phyloP scores from a whole-genome alignment of 1,140 invertebrate species.

The Apis cerana region DNA sequence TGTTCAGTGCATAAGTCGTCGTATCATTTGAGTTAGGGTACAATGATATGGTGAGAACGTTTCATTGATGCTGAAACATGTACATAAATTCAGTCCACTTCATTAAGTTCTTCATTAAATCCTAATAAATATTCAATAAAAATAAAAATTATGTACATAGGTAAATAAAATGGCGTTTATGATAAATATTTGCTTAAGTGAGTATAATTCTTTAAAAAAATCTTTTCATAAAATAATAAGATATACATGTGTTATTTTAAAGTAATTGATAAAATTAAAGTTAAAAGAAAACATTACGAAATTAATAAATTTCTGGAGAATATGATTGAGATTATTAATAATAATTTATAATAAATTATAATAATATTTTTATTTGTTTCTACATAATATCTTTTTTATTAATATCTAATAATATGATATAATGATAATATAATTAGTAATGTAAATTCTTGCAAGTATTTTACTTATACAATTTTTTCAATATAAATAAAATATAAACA shows the following conservation, averaged over 20 bases:
- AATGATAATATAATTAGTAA: background rate
- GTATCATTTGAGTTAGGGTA: slow-evolving; percentile 65
- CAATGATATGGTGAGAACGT: slow-evolving; percentile 54
- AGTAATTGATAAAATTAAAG: background rate
- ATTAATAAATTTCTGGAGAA: background rate
- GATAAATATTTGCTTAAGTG: slow-evolving; percentile 32
- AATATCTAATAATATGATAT: background rate
- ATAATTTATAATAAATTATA: background rate
- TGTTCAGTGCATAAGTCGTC: slow-evolving; percentile 46
- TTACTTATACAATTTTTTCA: background rate
- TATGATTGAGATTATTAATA: background rate
- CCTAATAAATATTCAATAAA: slow-evolving; percentile 57
- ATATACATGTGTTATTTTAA: background rate
- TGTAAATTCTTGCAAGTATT: background rate
- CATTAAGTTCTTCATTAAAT: slow-evolving; percentile 67
- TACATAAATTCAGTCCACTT: slow-evolving; percentile 73
- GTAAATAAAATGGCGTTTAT: slow-evolving; percentile 71
- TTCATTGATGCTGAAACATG: slow-evolving; percentile 52
- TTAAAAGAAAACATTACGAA: background rate
- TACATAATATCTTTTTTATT: background rate
- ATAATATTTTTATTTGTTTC: background rate
- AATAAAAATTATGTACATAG: slow-evolving; percentile 68
- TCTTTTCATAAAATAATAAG: background rate
- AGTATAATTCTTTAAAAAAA: background rate
- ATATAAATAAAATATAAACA: no score